phyloP scores from a whole-genome alignment of 2,113 vertebrate genomes.

The Atlantisia rogersi region DNA sequence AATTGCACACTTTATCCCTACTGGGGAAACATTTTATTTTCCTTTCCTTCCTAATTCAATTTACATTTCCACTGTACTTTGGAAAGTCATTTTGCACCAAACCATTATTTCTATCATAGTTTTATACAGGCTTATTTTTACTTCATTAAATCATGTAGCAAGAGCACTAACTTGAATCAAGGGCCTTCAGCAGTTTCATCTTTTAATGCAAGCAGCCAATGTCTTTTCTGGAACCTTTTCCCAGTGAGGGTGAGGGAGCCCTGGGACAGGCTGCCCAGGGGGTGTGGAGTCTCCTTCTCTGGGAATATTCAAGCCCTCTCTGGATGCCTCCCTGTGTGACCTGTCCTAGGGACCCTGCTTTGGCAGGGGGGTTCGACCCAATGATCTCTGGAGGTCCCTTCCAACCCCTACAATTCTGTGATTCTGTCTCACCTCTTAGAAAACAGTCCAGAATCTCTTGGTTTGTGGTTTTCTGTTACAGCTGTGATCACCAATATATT shows the following conservation, averaged over 20 bases:
- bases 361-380: too few relatives aligned
- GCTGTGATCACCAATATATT: neutral
- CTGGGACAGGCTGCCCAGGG: too few relatives aligned
- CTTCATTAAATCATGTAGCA: neutral
- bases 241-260: too few relatives aligned
- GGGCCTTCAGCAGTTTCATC: neutral
- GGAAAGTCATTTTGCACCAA: constrained; percentile 5
- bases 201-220: neutral
- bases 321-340: too few relatives aligned
- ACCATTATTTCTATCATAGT: constrained; percentile 21
- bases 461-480: neutral
- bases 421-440: neutral
- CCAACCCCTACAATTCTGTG: too few relatives aligned
- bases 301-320: too few relatives aligned
- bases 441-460: neutral
- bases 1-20: constrained; percentile 18
- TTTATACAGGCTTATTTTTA: constrained; percentile 26
- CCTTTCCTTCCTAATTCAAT: constrained; percentile 23
- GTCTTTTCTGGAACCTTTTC: too few relatives aligned
- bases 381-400: too few relatives aligned
- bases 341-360: too few relatives aligned
- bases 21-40: constrained; percentile 14
- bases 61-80: constrained; percentile 50
- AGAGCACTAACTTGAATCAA: neutral
- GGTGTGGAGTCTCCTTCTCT: too few relatives aligned